Base-by-base conservation (phyloP, 2,888 invertebrate species). In the Volucella zonaria region DNA sequence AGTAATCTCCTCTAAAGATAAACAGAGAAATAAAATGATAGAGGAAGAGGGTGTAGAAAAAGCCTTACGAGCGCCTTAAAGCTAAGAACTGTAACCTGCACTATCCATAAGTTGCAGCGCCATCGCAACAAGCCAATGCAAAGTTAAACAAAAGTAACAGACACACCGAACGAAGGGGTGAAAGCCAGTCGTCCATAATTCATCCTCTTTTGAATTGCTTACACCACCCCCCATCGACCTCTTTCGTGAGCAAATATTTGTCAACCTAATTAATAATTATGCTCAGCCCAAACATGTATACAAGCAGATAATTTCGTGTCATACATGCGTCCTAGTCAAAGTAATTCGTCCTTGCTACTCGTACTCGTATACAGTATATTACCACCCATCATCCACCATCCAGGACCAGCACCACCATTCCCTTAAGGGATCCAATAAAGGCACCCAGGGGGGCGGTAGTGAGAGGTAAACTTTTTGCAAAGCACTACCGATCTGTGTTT, bases 191-290 rank as follows among this genome's bases (percentile, higher is more conserved):
- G 40, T 56, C 73, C 42, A 56, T 67, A 51, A 47, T 31, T 59
- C 67, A 70, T 68, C 75, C 64, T 66, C 45, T 56, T 76, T 62
- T 47, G n/a, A 58, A 61, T 40, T 73, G 71, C 66, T 71, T 79
- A 66, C 43, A 31, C 31, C 31, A 31, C 31, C 31, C 62, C 79
- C 76, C 61, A 71, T 85, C 59, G 76, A 51, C 83, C 67, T 45
- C 82, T 67, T 78, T 87, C 87, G 88, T 89, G 87, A 82, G 88
- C 87, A 89, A 89, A 89, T 89, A 89, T 89, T 89, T 89, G 88
- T 88, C 88, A 88, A 88, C 87, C 88, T 89, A 89, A 89, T 89
- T 89, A 89, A 89, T 89, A 89, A 89, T 89, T 89, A 89, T 89
- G 89, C 88, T 88, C 87, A 86, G 86, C 87, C 87, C 87, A 87